Evolutionary conservation across 2,888 invertebrate genomes (phyloP).

Genomic region (Nasonia oneida): DNA sequence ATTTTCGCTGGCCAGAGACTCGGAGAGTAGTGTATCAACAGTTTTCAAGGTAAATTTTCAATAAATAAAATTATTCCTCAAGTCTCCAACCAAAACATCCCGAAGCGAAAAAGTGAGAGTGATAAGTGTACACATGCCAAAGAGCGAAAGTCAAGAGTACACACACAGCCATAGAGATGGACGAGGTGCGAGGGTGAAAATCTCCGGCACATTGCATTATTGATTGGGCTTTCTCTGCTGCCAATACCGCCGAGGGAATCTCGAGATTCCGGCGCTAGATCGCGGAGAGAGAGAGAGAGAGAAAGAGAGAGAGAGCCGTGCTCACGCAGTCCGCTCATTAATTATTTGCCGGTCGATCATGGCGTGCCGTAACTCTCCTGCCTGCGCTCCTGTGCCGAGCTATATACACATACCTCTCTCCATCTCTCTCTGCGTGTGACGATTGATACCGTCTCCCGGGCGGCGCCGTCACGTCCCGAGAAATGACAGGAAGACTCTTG

Average conservation of each 20-base stretch:
- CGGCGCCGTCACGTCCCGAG: neutral
- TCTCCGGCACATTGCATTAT: conserved; percentile 31
- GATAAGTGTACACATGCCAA: neutral
- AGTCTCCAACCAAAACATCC: too few species aligned
- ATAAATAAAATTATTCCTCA: too few species aligned
- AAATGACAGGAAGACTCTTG: conserved; percentile 31
- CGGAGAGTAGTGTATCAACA: too few species aligned
- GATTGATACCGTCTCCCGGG: conserved; percentile 1
- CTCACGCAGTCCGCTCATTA: conserved; percentile 3
- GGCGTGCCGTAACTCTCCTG: conserved; percentile 9
- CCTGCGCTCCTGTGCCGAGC: neutral
- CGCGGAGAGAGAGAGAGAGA: neutral
- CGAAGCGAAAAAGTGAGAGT: neutral
- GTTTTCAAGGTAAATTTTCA: too few species aligned
- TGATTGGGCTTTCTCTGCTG: conserved; percentile 12
- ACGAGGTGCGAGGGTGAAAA: conserved; percentile 10
- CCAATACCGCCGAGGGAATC: neutral
- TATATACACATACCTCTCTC: neutral
- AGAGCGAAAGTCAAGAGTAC: neutral
- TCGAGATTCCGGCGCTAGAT: neutral
- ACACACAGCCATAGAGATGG: neutral
- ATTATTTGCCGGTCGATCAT: conserved; percentile 27
- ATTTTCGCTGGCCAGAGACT: too few species aligned
- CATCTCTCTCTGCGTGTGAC: neutral
- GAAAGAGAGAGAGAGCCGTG: neutral